Percentiles rank a stretch among this genome's conserved stretches.
phyloP scores from a whole-genome alignment of 2,888 invertebrate species.

The Dolichomitus sp. region DNA sequence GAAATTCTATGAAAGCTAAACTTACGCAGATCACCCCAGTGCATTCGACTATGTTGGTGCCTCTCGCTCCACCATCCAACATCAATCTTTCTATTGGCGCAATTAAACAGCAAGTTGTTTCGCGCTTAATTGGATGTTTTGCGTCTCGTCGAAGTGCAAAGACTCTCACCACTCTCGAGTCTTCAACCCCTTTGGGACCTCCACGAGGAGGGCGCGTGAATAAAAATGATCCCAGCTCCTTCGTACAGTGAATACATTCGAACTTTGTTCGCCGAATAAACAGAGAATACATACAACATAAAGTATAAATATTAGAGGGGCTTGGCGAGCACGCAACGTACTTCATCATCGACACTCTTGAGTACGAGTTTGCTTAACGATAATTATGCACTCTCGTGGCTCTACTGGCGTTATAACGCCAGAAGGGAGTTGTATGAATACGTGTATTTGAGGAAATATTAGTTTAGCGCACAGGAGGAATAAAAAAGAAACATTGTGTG shows the following conservation, averaged over 20 bases:
- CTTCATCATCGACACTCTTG: constrained; percentile 53
- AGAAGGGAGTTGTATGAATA: constrained; percentile 3
- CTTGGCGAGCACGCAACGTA: neutral
- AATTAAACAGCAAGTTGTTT: constrained; percentile 64
- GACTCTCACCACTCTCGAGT: constrained; percentile 24
- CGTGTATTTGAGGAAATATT: constrained; percentile 52
- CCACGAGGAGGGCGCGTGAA: constrained; percentile 50
- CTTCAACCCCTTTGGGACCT: constrained; percentile 30
- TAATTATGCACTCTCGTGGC: constrained; percentile 52
- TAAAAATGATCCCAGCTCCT: constrained; percentile 54
- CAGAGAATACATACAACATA: constrained; percentile 44
- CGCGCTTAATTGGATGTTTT: constrained; percentile 68
- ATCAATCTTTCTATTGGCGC: constrained; percentile 53
- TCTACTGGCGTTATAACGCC: constrained; percentile 26
- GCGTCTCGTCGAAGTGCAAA: constrained; percentile 44
- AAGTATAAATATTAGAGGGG: constrained; percentile 47
- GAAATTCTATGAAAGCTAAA: neutral
- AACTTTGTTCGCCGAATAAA: constrained; percentile 58
- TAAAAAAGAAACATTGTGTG: constrained; percentile 12
- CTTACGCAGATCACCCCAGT: constrained; percentile 18
- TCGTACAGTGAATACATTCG: constrained; percentile 52
- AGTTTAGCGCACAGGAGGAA: constrained; percentile 3
- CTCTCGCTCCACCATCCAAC: constrained; percentile 10
- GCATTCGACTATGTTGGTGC: constrained; percentile 40
- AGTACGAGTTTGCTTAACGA: constrained; percentile 55